phyloP scores from a whole-genome alignment of 2,113 vertebrate genomes.

The Ploceus nigricollis region DNA sequence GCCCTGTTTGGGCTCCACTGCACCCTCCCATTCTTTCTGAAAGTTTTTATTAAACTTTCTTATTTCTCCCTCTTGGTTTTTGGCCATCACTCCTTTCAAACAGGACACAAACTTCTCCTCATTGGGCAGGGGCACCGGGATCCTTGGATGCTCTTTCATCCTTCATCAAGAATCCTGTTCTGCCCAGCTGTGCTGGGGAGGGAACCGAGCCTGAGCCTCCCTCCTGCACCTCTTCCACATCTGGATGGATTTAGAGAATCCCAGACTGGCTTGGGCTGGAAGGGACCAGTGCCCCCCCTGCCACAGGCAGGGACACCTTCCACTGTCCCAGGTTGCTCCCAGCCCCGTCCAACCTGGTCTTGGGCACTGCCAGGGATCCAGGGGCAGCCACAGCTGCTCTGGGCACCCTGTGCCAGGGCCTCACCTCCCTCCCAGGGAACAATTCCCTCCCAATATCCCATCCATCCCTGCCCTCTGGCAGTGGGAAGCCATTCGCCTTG shows the following conservation, averaged over 20 bases:
- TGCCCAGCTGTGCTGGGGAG: not conserved
- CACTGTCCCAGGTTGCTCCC: accelerated
- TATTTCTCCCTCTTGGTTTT: not conserved
- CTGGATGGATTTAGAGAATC: not conserved
- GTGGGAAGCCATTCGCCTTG: not conserved
- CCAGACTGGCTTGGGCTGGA: not conserved
- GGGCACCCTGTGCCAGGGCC: not conserved
- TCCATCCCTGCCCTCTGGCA: accelerated
- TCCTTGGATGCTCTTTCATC: not conserved
- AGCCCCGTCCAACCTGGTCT: accelerated
- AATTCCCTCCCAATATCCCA: not conserved
- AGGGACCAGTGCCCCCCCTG: not conserved
- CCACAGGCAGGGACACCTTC: not conserved
- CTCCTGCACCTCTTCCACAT: not conserved
- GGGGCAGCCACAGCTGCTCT: not conserved
- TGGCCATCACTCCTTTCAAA: not conserved
- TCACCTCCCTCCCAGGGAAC: accelerated
- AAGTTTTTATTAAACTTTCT: not conserved
- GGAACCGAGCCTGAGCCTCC: not conserved
- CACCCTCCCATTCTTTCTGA: not conserved
- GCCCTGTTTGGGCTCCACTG: not conserved
- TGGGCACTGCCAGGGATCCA: not conserved
- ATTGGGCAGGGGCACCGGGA: accelerated
- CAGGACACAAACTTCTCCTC: not conserved
- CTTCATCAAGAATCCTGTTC: not conserved